Conservation (phyloP, 2,113 vertebrate species). For the Pangasianodon gigas region DNA sequence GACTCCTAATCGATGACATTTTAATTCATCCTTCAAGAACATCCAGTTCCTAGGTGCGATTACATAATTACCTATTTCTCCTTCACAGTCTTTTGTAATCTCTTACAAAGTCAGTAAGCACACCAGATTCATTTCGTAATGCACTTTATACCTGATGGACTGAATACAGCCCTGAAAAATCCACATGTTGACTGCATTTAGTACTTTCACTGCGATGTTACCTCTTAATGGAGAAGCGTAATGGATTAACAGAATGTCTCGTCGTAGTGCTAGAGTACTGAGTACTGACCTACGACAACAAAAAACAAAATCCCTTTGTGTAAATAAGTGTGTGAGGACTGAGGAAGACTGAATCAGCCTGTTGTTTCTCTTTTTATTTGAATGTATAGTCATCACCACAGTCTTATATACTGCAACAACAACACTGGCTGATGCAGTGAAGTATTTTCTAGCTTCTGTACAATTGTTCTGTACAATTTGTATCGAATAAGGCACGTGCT, state of each 20-base stretch:
- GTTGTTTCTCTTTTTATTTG: constrained; percentile 12
- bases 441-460: constrained; percentile 2
- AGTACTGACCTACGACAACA: not conserved
- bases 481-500: not conserved
- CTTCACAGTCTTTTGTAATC: not conserved
- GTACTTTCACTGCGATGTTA: constrained; percentile 9
- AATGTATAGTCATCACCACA: constrained; percentile 36
- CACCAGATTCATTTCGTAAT: constrained; percentile 26
- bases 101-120: constrained; percentile 34
- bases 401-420: constrained; percentile 20
- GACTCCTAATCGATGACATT: not conserved
- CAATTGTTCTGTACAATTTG: not conserved
- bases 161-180: not conserved
- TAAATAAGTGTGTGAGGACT: not conserved
- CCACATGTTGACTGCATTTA: not conserved
- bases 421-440: not conserved
- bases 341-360: not conserved
- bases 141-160: constrained; percentile 27
- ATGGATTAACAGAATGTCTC: constrained; percentile 2
- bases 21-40: not conserved
- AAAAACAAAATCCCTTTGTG: not conserved
- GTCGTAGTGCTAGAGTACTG: not conserved
- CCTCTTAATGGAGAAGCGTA: not conserved
- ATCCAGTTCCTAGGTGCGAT: not conserved
- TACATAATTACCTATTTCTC: not conserved